Conservation (phyloP, 2,888 invertebrate genomes). For the Eupithecia subumbrata region DNA sequence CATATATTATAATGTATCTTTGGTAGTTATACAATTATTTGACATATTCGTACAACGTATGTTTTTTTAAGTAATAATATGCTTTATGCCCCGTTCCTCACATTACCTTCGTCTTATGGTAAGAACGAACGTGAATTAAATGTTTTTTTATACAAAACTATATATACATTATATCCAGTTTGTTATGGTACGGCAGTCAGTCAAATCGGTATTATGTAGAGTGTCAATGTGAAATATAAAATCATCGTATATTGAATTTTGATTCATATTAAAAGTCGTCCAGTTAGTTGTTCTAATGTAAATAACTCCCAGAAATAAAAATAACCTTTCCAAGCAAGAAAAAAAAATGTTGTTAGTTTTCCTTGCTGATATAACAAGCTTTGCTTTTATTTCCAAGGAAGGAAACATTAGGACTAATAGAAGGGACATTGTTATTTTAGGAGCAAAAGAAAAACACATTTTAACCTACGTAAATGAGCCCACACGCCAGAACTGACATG, state of each 20-base stretch:
- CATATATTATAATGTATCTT: too few species aligned
- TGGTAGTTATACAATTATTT: too few species aligned
- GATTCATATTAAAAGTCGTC: background rate
- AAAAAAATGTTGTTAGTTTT: background rate
- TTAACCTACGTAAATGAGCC: background rate
- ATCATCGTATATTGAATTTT: background rate
- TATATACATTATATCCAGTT: background rate
- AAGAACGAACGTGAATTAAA: too few species aligned
- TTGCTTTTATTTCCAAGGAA: background rate
- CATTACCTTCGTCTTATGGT: too few species aligned
- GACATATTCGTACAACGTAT: background rate
- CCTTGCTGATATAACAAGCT: background rate
- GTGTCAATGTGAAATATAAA: background rate
- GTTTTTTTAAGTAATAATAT: background rate
- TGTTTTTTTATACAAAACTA: too few species aligned
- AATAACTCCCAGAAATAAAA: background rate
- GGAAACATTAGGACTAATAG: background rate
- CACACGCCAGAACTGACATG: background rate
- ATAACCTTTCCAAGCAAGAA: background rate
- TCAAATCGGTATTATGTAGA: background rate
- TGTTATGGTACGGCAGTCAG: background rate
- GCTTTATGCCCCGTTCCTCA: too few species aligned
- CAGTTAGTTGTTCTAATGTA: background rate
- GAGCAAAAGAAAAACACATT: constrained; percentile 1
- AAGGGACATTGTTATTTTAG: background rate